Base-by-base conservation (phyloP, 2,113 vertebrate genomes). In the Amphilophus citrinellus region DNA sequence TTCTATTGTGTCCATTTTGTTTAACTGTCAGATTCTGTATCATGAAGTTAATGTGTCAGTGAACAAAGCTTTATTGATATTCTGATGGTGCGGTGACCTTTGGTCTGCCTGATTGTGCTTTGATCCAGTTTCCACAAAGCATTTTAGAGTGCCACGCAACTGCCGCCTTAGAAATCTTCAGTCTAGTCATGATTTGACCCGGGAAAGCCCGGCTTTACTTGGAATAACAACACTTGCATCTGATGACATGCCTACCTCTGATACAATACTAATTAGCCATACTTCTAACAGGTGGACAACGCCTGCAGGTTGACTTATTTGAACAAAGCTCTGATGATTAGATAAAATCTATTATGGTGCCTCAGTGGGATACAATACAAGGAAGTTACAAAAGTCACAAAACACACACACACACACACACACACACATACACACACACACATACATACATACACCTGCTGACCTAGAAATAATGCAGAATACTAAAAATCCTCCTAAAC, bases 71-170 rank as follows among this genome's bases (percentile, higher is more conserved):
- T 32, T 73, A 53, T 73, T 73, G 66, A 8, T 73, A 73, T 53
- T 73, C 66, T 73, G 66, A 53, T 73, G 27, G 66, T 73, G 66
- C 32, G 27, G 27, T 73, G 66, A 73, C 66, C 53, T 73, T 35
- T 73, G 68, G 17, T 73, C 47, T 73, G 68, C 68, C 68, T n/a
- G 47, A 56, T 73, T 73, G 47, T 35, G 68, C 27, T 73, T 73
- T 73, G 18, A 73, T 56, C 47, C 68, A 73, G 27, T 73, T 73
- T 56, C 68, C 68, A 56, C 27, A 56, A 73, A 73, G 66, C 47
- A 53, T 73, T 73, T 53, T 73, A 53, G 66, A 73, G 44, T 73
- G 17, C 27, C 47, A 14, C 32, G 66, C 66, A 53, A 30, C 44
- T 32, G 47, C 24, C 7, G 17, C 24, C 47, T 73, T 53, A 18